Base-by-base conservation (phyloP, 2,113 vertebrate genomes). In the Oxyruncus cristatus region DNA sequence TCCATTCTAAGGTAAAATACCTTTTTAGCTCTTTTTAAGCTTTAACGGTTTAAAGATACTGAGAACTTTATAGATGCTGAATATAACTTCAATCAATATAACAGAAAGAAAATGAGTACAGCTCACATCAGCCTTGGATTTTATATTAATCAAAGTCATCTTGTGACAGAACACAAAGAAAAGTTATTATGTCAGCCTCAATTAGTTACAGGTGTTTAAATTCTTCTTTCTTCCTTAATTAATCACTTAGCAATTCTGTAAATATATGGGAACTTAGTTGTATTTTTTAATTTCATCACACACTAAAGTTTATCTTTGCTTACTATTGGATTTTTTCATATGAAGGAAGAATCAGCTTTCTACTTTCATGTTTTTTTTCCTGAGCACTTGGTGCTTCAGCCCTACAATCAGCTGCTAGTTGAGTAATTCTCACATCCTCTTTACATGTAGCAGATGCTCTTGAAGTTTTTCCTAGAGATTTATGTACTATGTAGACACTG, bases 401-500 rank as follows among this genome's bases (percentile, higher is more conserved):
- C n/a, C 42, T 88, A 19, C 63, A 42, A 93, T 81, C 83, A 89
- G 79, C 68, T 87, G 68, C 89, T 83, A 94, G 42, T 37, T 94
- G 55, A 76, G 33, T 74, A 96, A 87, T 84, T 95, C 68, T 95
- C 83, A 75, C 52, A 74, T 89, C 50, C 52, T 62, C 71, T 86
- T 91, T 91, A 87, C 39, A 19, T 26, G 44, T 24, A 78, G 68
- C 76, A 91, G 65, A 81, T 66, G 55, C 65, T 93, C 63, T 80
- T 88, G 59, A 92, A 78, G 41, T n/a, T 86, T 92, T 89, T 86
- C 67, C 59, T 75, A 81, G 58, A 82, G 52, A 72, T 74, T 74
- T 88, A 67, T 71, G 47, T 67, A 91, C 87, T 86, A 84, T 67
- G 47, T 73, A 95, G 83, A 90, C 59, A 85, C 32, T 62, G 53